Evolutionary conservation across 2,888 invertebrate species (phyloP).

Genomic region (Embidobia sp.): DNA sequence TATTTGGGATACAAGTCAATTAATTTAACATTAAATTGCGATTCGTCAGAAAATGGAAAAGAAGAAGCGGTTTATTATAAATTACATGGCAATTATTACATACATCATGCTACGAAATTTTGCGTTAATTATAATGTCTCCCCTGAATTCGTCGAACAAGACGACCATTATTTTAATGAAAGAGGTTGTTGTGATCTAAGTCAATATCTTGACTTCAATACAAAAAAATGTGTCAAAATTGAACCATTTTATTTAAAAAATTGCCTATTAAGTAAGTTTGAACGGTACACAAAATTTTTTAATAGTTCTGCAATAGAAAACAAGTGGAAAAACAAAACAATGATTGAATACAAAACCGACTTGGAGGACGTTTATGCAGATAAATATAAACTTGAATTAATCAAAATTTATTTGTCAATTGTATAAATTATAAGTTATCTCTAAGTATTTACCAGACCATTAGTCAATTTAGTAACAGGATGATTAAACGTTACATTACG

Average conservation of each 20-base stretch:
- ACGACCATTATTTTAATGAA: constrained; percentile 44
- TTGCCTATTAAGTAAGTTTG: constrained; percentile 15
- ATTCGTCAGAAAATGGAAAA: not conserved
- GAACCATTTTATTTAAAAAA: not conserved
- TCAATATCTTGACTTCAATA: constrained; percentile 19
- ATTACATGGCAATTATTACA: constrained; percentile 26
- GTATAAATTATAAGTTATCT: too few relatives aligned
- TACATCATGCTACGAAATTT: constrained; percentile 17
- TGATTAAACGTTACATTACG: too few relatives aligned
- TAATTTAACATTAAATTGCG: constrained; percentile 27
- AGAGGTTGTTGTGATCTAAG: constrained; percentile 39
- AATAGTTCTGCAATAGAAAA: constrained; percentile 16
- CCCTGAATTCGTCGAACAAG: constrained; percentile 11
- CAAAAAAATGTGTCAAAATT: constrained; percentile 18
- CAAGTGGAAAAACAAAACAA: constrained; percentile 9
- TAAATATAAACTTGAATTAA: constrained; percentile 21
- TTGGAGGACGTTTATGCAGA: constrained; percentile 6
- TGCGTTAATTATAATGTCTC: constrained; percentile 7
- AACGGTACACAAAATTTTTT: constrained; percentile 7
- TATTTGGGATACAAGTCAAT: constrained; percentile 43
- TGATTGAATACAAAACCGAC: constrained; percentile 27
- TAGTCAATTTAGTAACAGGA: too few relatives aligned
- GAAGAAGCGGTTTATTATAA: constrained; percentile 25
- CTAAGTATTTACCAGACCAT: too few relatives aligned
- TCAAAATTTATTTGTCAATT: too few relatives aligned